phyloP scores from a whole-genome alignment of 2,888 invertebrate genomes.

The Platycheirus albimanus region DNA sequence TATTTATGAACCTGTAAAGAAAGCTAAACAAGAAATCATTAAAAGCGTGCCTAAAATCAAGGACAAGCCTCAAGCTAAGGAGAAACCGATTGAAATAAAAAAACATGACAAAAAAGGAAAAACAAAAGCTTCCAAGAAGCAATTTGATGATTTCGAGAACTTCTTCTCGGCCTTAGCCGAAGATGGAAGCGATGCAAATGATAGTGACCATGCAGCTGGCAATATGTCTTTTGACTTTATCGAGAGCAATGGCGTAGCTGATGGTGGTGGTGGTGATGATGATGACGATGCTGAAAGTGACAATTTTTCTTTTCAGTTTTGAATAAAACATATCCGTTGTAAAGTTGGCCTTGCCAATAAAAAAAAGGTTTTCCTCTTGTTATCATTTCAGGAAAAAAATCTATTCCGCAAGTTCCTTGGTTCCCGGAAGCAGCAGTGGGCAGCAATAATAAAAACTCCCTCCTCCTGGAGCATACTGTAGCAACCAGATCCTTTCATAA shows the following conservation, averaged over 20 bases:
- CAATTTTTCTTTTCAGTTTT: conserved; percentile 43
- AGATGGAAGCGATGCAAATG: background rate
- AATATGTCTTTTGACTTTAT: conserved; percentile 51
- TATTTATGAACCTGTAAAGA: background rate
- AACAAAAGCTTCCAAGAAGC: background rate
- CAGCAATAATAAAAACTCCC: too few relatives aligned
- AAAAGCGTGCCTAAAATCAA: too few relatives aligned
- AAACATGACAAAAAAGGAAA: background rate
- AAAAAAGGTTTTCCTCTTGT: too few relatives aligned
- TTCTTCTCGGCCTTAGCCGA: conserved; percentile 23
- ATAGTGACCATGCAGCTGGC: background rate
- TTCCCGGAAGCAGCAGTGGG: too few relatives aligned
- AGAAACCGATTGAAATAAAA: background rate
- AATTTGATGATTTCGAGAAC: conserved; percentile 49
- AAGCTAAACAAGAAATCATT: background rate
- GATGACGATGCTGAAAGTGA: conserved; percentile 2
- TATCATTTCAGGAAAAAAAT: too few relatives aligned
- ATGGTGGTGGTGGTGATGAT: background rate
- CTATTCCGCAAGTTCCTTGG: too few relatives aligned
- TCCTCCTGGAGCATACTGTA: too few relatives aligned
- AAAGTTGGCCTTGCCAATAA: too few relatives aligned
- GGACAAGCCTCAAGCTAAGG: background rate
- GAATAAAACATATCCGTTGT: too few relatives aligned
- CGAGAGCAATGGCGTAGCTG: conserved; percentile 9
- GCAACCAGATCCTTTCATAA: too few relatives aligned